Evolutionary conservation across 2,888 invertebrate species (phyloP).

Genomic region (Habrosyne pyritoides): DNA sequence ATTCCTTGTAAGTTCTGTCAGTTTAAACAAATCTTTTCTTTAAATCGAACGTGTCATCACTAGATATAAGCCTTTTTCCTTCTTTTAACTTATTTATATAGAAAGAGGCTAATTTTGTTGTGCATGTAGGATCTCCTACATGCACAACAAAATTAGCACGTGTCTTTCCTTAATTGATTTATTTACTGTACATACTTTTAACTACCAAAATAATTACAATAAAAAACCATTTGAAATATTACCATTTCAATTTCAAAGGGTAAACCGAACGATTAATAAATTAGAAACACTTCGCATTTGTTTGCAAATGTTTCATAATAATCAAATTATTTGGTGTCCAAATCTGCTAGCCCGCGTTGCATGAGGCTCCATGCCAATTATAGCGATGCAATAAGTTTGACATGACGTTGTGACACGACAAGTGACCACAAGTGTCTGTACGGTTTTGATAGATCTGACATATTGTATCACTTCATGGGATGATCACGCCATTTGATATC

Average conservation of each 20-base stretch:
- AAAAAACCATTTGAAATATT: too few species aligned
- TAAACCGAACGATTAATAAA: background rate
- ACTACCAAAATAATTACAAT: too few species aligned
- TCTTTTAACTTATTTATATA: too few species aligned
- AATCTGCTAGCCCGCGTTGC: background rate
- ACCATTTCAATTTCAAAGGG: background rate
- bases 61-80: too few species aligned
- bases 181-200: too few species aligned
- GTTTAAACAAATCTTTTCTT: too few species aligned
- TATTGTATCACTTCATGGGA: background rate
- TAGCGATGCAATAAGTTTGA: background rate
- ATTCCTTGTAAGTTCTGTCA: too few species aligned
- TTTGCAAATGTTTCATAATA: background rate
- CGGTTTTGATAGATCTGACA: background rate
- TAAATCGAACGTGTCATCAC: too few species aligned
- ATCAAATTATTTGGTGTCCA: background rate
- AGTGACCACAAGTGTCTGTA: background rate
- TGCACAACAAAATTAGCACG: too few species aligned
- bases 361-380: background rate
- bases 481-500: background rate
- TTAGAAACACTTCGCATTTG: background rate
- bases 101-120: too few species aligned
- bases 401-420: background rate
- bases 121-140: too few species aligned
- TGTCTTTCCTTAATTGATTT: too few species aligned